Evolutionary conservation across 2,797 vertebrate species (phyloP), one percentile per base, ranked within the genome.

Genomic region (Sebastes itinus): DNA sequence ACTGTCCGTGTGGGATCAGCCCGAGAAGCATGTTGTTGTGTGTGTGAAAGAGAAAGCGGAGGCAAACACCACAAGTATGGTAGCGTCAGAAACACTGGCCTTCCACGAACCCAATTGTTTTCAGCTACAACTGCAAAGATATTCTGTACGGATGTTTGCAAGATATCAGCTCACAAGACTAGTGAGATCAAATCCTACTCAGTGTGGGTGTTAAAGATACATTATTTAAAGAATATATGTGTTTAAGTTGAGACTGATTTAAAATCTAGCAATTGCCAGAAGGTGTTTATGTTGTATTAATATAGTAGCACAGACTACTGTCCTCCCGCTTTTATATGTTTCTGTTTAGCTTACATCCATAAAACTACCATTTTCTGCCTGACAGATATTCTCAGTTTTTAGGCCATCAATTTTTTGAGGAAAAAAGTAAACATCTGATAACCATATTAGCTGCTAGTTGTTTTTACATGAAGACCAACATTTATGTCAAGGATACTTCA

Each of bases 1-100:
- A 72, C 61, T 78, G 65, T 74, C 56, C 7, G 4, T 70, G 76
- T 78, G 77, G 65, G 27, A 70, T 75, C 64, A n/a, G 52, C 68
- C 27, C 70, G 27, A 18, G 65, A 67, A 12, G 12, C 30, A 33
- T 20, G 60, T 59, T 27, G 49, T 20, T 49, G 42, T 49, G 54
- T 70, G 6, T 58, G n/a, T 64, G 52, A 23, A 18, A 30, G 18
- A 38, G 33, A 64, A 8, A 27, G 28, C 27, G 16, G 20, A 42
- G 16, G 54, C 35, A 55, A 52, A 65, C 16, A 7, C 14, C 13
- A 70, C 20, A 60, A 28, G 5, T 35, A 70, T 61, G 27, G 30
- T 42, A 38, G 22, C 42, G 16, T 46, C 42, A 46, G 28, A 60
- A 58, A n/a, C 63, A 42, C 8, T 25, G 16, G 6, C 16, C 23